Evolutionary conservation across 2,888 invertebrate genomes (phyloP), one percentile per base, ranked within the genome.

Genomic region (Mesorhabditis sp.): DNA sequence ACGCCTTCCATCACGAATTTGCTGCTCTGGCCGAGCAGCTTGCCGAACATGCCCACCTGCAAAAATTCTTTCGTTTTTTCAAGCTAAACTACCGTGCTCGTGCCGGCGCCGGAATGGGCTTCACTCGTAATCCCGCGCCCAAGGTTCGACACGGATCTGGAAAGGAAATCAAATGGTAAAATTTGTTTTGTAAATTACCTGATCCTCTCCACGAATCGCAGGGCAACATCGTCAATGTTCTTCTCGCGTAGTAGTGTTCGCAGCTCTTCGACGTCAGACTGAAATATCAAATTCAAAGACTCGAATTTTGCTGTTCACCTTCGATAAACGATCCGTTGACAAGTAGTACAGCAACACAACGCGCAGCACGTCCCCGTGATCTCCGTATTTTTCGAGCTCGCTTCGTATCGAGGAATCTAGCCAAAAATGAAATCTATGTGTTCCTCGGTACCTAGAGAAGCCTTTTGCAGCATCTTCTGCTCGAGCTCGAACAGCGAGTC

Each of bases 401-500:
- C 13, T 28, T n/a, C 28, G 28, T 63, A 13, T 3, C 28, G 3
- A 63, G 10, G 7, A 15, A 15, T 13, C 13, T 28, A 15, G 63
- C 28, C 13, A 63, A 63, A 15, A 28, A 28, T 63, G 28, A 63
- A 63, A 15, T 63, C 28, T 13, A n/a, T 28, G 7, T n/a, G 67
- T 7, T 43, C 58, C 4, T 41, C 43, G 69, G n/a, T 61, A 79
- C 86, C 94, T 71, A 87, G 80, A 41, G 85, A 81, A 6, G 87
- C 85, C 74, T 87, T 87, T 74, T 88, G 93, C 93, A 97, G 93
- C 65, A 98, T 91, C 87, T 96, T 97, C 86, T 98, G 97, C 89
- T 99, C 98, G 72, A 94, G 89, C 87, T 99, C 98, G 86, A 98
- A 98, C 86, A 93, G 94, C 0, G 94, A 93, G 86, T 98, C 98